Evolutionary conservation across 2,888 invertebrate species (phyloP), one percentile per base, ranked within the genome.

Genomic region (Drosophila nr. medialis): DNA sequence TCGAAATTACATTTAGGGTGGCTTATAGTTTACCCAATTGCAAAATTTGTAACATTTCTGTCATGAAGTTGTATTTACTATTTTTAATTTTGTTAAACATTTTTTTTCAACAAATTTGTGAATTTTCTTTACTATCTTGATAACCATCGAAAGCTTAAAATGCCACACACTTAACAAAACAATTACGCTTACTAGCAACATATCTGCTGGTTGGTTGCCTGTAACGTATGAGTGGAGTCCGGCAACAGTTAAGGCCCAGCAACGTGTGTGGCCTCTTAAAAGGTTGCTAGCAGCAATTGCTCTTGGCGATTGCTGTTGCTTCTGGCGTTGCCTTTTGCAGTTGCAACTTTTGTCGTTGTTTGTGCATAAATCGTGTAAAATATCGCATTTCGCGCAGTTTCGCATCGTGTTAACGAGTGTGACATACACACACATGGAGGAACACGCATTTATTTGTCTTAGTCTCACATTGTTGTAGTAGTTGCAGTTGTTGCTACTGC

Each of bases 301-400:
- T 66, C 64, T 61, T 64, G 49, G 75, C 51, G 71, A 72, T 69
- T 76, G 78, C 49, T 56, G 65, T 40, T 77, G 72, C 64, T 76
- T 78, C 79, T 82, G 74, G 65, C 70, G 80, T 77, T 81, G 67
- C 48, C 72, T 68, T 70, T 70, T 61, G 75, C 66, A 83, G 89
- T 78, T 89, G 85, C 89, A 83, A 69, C 77, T 88, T 83, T 89
- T 78, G 84, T 83, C 85, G 83, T 89, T 91, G 91, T 78, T 69
- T 87, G 87, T 91, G 88, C 92, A 92, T 92, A 92, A 92, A 92
- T 92, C 92, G 93, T 92, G 93, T 92, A 93, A 92, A 92, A 92
- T 92, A 93, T 92, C 92, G 89, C 93, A 92, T 92, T 92, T 91
- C 92, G 89, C 90, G 90, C 90, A 89, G 90, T 88, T 87, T 90